Base-by-base conservation (phyloP, 2,797 vertebrate genomes). In the Remorina albescens region DNA sequence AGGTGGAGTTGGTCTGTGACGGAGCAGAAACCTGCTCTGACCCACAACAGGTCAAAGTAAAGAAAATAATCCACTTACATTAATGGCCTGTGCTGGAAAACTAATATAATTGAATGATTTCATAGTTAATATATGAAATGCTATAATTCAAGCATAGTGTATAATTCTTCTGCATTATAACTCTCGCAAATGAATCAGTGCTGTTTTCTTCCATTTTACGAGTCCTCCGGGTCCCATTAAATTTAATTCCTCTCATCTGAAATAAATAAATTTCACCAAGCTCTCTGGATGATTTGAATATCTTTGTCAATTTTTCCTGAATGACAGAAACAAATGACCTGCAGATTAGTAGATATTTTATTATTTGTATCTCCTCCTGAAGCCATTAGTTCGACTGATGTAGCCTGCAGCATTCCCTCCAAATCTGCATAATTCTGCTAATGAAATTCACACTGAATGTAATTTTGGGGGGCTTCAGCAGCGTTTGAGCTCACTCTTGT, bases 261-360 rank as follows among this genome's bases (percentile, higher is more conserved):
- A 53, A 76, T 73, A 55, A 71, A 66, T 67, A 37, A 8, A 69
- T 70, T 64, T 67, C 25, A 30, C 69, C 19, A 7, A 56, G n/a
- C 57, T 61, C 21, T 26, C 41, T 42, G 30, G 10, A 28, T 67
- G 56, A 79, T 49, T 28, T 63, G 42, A 63, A 55, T 75, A 57
- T 70, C 1, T 44, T 18, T 51, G 18, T 0, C n/a, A n/a, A n/a
- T 10, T 59, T 75, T 59, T 55, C 26, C 37, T 59, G 28, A 67
- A 51, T 39, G 60, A 68, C 41, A 32, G n/a, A 53, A 64, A 67
- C 41, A 82, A 76, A 80, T 68, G 16, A 11, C 9, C 8, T n/a
- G n/a, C n/a, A n/a, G 65, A 86, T 84, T 78, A 81, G 84, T 66
- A 32, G 62, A 66, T 80, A 64, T 71, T 84, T 79, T 59, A 66